phyloP scores from a whole-genome alignment of 2,888 invertebrate genomes.

The Drosophila demipolita region DNA sequence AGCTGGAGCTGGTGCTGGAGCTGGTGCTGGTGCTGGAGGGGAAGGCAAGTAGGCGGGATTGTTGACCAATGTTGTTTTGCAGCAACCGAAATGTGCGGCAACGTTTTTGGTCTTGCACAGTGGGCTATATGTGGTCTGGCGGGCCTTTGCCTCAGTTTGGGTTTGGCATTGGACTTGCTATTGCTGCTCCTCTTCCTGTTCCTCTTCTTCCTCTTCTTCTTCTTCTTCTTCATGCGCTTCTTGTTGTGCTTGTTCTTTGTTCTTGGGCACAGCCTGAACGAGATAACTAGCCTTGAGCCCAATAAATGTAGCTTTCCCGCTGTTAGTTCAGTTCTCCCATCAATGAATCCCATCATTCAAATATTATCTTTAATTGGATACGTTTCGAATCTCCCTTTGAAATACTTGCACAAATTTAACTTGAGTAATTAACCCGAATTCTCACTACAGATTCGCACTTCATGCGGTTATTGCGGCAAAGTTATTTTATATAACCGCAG shows the following conservation, averaged over 20 bases:
- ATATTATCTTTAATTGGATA: background rate
- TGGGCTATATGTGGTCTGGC: slow-evolving; percentile 75
- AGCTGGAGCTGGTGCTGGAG: background rate
- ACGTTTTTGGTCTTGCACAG: slow-evolving; percentile 81
- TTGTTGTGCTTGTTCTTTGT: background rate
- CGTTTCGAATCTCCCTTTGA: too few species aligned
- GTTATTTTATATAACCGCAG: background rate
- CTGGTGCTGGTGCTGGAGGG: background rate
- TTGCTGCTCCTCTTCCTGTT: slow-evolving; percentile 2
- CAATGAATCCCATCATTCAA: background rate
- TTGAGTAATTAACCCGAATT: background rate
- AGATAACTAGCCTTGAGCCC: background rate
- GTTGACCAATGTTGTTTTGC: slow-evolving; percentile 70
- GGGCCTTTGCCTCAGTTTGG: slow-evolving; percentile 13
- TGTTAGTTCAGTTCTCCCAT: background rate
- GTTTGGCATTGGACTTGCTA: slow-evolving; percentile 49
- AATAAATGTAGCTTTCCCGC: background rate
- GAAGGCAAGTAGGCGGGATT: slow-evolving; percentile 25
- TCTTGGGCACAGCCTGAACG: background rate
- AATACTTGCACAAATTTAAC: background rate
- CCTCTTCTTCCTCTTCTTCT: slow-evolving; percentile 11
- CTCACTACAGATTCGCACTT: background rate
- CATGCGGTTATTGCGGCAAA: background rate
- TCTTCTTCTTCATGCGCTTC: too few species aligned
- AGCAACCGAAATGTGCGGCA: slow-evolving; percentile 82